Evolutionary conservation across 2,797 vertebrate genomes (phyloP).

Genomic region (Trematomus bernacchii): DNA sequence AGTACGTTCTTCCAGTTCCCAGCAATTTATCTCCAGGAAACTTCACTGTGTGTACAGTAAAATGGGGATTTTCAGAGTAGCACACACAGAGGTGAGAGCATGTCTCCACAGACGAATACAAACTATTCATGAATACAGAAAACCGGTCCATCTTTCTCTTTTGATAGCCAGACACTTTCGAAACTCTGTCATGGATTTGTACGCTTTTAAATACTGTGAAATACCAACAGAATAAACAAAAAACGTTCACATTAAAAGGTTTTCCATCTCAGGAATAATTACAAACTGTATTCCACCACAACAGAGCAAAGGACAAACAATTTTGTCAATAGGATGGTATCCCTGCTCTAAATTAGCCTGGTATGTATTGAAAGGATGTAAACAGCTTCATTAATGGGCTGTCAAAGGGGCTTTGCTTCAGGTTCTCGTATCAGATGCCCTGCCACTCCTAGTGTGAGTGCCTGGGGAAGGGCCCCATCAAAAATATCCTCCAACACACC

Average conservation of each 20-base stretch:
- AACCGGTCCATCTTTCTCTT: conserved; percentile 21
- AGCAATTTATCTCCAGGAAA: conserved; percentile 50
- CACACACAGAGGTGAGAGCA: conserved; percentile 49
- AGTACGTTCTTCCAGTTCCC: conserved; percentile 46
- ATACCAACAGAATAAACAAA: not conserved
- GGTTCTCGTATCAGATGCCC: conserved; percentile 68
- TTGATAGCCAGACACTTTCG: conserved; percentile 8
- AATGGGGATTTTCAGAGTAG: conserved; percentile 52
- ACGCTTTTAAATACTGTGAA: conserved; percentile 9
- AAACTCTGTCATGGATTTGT: conserved; percentile 18
- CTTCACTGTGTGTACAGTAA: conserved; percentile 48
- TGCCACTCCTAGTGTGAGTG: conserved; percentile 67
- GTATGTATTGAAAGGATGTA: conserved; percentile 52
- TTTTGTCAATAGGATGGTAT: conserved; percentile 26
- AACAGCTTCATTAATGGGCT: conserved; percentile 70
- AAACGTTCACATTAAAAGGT: not conserved
- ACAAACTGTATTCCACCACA: not conserved
- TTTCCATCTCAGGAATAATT: not conserved
- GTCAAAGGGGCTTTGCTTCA: conserved; percentile 53
- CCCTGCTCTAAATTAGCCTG: conserved; percentile 43
- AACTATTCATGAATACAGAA: conserved; percentile 34
- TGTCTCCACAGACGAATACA: conserved; percentile 37
- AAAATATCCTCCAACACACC: conserved; percentile 79
- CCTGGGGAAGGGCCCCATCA: conserved; percentile 68
- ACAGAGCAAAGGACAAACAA: conserved; percentile 17